These are phyloP conservation scores for Troglohyphantes excavatus DNA, from an alignment of 2,888 invertebrate genomes.

Conservation along the genomic window DNA sequence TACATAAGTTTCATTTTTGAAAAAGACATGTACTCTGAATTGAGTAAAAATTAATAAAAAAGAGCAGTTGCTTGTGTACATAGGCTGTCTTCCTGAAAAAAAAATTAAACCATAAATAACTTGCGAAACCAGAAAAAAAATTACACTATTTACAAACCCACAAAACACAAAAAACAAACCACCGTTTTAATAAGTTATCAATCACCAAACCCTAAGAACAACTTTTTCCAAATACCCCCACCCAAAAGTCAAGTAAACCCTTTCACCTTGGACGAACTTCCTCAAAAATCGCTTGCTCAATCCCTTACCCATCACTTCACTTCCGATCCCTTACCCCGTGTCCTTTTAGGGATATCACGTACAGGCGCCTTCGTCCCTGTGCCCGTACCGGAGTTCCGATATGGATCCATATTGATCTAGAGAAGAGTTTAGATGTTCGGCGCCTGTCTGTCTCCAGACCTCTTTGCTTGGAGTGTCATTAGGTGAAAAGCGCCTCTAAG, in stretches of 20 bases:
- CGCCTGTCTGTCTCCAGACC: slow-evolving; percentile 46
- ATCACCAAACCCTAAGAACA: not conserved
- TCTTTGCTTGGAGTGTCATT: slow-evolving; percentile 43
- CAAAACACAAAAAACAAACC: no score
- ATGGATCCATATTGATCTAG: slow-evolving; percentile 44
- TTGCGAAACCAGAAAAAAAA: no score
- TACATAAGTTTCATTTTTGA: no score
- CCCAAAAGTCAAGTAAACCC: not conserved
- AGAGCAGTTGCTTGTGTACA: no score
- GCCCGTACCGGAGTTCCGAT: not conserved
- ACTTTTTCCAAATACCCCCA: not conserved
- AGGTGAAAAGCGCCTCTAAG: slow-evolving; percentile 27
- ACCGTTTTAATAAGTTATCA: not conserved
- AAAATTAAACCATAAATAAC: no score
- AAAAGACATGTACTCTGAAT: no score
- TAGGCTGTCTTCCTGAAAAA: no score
- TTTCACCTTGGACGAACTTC: not conserved
- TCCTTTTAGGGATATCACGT: not conserved
- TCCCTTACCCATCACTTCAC: not conserved
- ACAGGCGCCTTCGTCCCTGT: not conserved
- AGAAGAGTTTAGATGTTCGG: not conserved
- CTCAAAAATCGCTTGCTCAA: not conserved
- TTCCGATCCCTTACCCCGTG: not conserved
- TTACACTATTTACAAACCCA: no score
- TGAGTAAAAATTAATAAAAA: no score